A percentile compares a stretch with the other conserved stretches of the same genome.
Conservation (phyloP, 92 coral and sea anemone species). For the Virgularia gustaviana region DNA sequence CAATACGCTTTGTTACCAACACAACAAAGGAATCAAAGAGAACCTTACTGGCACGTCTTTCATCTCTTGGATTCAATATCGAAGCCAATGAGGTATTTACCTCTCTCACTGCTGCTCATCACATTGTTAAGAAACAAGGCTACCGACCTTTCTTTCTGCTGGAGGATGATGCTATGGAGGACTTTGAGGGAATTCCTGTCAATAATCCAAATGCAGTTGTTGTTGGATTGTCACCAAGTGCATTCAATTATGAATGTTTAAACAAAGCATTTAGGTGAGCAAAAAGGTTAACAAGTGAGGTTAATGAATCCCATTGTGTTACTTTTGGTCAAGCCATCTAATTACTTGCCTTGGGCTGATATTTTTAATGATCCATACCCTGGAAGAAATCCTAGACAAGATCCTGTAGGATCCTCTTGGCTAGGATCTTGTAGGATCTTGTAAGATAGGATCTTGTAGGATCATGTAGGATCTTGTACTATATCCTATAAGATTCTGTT, state of each 20-base stretch:
- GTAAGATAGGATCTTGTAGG: too few relatives aligned
- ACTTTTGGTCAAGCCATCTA: neutral
- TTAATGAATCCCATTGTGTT: neutral
- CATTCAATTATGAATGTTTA: conserved; percentile 71
- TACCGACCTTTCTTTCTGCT: conserved; percentile 76
- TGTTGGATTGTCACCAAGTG: conserved; percentile 84
- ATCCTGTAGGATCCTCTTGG: too few relatives aligned
- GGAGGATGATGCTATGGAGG: conserved; percentile 70
- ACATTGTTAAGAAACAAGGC: conserved; percentile 56
- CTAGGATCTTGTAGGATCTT: too few relatives aligned
- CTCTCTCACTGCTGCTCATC: conserved; percentile 86
- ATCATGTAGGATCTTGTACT: too few relatives aligned
- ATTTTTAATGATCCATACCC: too few relatives aligned
- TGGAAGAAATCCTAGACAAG: too few relatives aligned
- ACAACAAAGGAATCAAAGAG: conserved; percentile 91
- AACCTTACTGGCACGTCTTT: conserved; percentile 63
- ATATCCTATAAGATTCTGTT: too few relatives aligned
- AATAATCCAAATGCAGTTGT: conserved; percentile 79
- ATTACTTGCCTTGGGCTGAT: neutral
- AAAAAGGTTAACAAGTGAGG: neutral
- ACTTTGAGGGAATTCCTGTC: conserved; percentile 64
- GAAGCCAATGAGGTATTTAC: conserved; percentile 81
- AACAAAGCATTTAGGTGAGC: conserved; percentile 85
- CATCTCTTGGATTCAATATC: conserved; percentile 70
- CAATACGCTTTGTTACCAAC: conserved; percentile 86